Conservation (phyloP, 2,888 invertebrate species). For the Drosophila seclusa region DNA sequence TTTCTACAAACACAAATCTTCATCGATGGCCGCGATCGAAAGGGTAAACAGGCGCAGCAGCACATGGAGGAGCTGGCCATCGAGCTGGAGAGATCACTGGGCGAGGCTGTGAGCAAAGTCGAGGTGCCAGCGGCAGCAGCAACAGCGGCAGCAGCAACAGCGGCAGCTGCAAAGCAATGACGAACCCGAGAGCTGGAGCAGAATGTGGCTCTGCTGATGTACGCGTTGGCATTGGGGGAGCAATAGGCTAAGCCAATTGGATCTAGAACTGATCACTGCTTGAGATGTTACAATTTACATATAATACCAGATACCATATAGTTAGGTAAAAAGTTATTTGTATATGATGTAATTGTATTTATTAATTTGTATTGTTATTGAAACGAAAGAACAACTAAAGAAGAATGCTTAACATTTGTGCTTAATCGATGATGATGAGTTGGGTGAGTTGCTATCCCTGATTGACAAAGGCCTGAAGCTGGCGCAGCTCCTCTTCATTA, state of each 20-base stretch:
- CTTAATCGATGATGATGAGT: neutral
- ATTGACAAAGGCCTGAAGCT: constrained; percentile 87
- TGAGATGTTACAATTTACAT: constrained; percentile 41
- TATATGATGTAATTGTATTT: constrained; percentile 67
- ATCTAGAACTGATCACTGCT: constrained; percentile 28
- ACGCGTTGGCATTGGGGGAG: constrained; percentile 54
- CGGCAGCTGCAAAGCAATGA: constrained; percentile 41
- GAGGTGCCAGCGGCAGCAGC: constrained; percentile 9
- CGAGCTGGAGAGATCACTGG: constrained; percentile 45
- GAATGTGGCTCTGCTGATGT: constrained; percentile 64
- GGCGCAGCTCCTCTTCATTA: constrained; percentile 87
- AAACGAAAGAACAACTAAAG: constrained; percentile 45
- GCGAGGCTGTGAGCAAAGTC: constrained; percentile 35
- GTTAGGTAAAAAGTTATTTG: constrained; percentile 64
- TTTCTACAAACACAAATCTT: constrained; percentile 83
- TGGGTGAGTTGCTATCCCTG: constrained; percentile 14
- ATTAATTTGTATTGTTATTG: constrained; percentile 76
- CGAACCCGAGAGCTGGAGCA: constrained; percentile 41
- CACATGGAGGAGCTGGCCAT: constrained; percentile 44
- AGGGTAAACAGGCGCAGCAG: constrained; percentile 34
- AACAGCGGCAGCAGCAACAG: neutral
- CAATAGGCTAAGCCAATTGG: constrained; percentile 35
- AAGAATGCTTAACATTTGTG: constrained; percentile 29
- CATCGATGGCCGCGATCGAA: constrained; percentile 57
- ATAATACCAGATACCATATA: constrained; percentile 38